Base-by-base conservation (phyloP, 1,140 invertebrate species). In the Vanessa tameamea region DNA sequence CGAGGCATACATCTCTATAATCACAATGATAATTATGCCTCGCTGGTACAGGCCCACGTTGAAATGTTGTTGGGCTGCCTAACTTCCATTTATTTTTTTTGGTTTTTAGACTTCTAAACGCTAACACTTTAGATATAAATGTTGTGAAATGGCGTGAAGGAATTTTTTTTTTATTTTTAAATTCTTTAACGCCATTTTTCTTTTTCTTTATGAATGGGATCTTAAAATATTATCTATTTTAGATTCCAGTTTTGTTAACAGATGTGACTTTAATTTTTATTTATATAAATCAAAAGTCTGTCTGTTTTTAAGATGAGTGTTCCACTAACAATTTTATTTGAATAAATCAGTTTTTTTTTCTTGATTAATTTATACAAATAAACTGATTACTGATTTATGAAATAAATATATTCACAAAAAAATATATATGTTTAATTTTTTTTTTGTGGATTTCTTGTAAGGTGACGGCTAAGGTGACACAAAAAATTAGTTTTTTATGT, bases 231-330 rank as follows among this genome's bases (percentile, higher is more conserved):
- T 14, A 59, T 26, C 12, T 70, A 31, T 78, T 80, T 68, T 70
- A 47, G 77, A 70, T 76, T 82, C 73, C 69, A 66, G 51, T 53
- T 48, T 37, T 67, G 31, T 61, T 37, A 55, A 26, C 26, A 77
- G 73, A 76, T 75, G 53, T 64, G 69, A 75, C 71, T 61, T 31
- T 15, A 7, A 37, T 26, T 59, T 59, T 20, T 69, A 75, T 79
- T 78, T 75, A 31, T 67, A 57, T 47, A 50, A 48, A 55, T 47
- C 48, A 64, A 72, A 82, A 80, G 72, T 80, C 64, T 51, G 48
- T 79, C 70, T 76, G 74, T 69, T 69, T 23, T 74, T 85, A 84
- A 86, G 79, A 78, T 82, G 82, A 84, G 81, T 86, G 82, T 86
- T 79, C 69, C 64, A 80, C 79, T 80, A 78, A 82, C 75, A 83